These are phyloP conservation scores for Apostichopus californicus DNA, from an alignment of 35 echinoderm and acorn worm species.

Conservation along the genomic window DNA sequence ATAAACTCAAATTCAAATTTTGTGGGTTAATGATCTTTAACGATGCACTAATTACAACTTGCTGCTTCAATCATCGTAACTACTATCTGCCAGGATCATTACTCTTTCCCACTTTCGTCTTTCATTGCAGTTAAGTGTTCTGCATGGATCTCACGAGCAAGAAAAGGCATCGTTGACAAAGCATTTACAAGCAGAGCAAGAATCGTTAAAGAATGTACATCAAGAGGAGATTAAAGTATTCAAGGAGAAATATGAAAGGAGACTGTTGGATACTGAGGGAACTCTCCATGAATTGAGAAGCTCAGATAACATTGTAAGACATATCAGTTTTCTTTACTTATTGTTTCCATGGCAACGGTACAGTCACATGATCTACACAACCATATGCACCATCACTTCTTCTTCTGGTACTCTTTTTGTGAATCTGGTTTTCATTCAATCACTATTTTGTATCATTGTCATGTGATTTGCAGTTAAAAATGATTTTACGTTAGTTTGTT, in stretches of 20 bases:
- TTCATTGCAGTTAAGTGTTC: neutral
- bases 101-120: neutral
- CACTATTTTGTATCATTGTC: neutral
- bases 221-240: conserved; percentile 53
- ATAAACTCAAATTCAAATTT: no score
- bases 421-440: no score
- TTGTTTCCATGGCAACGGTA: no score
- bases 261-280: conserved; percentile 55
- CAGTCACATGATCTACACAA: no score
- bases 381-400: no score
- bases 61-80: no score
- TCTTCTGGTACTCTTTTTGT: no score
- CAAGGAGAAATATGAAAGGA: conserved; percentile 56
- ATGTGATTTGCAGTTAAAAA: neutral
- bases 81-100: neutral
- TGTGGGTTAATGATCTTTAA: neutral
- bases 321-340: no score
- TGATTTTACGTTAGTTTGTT: neutral
- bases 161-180: conserved; percentile 67
- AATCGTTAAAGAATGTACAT: conserved; percentile 62
- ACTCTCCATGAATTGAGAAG: conserved; percentile 60
- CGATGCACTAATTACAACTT: no score
- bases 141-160: conserved; percentile 55
- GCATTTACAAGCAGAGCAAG: conserved; percentile 76
- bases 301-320: conserved; percentile 68